Evolutionary conservation across 2,113 vertebrate species (phyloP), one percentile per base, ranked within the genome.

Genomic region (Sinocyclocheilus grahami): DNA sequence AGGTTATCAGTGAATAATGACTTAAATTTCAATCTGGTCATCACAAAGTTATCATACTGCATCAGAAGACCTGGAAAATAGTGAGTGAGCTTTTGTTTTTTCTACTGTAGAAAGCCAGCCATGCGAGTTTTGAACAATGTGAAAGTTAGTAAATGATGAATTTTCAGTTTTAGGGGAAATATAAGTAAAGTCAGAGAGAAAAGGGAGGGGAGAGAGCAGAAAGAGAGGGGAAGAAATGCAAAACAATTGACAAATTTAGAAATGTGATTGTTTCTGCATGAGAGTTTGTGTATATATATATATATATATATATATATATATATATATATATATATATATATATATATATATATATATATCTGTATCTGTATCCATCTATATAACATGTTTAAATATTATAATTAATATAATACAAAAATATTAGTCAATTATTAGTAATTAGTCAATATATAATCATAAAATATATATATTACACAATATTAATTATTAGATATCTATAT

Each of bases 191-290:
- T 24, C 37, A 37, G 14, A 69, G 65, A 69, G 8, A 74, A 42
- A 74, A 42, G 10, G 33, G 4, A 74, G 18, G 69, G 18, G 13
- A 77, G 75, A 16, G 46, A 30, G 22, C 27, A 37, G 71, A 91
- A 89, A 85, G 81, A 86, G 75, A 91, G 87, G 83, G 62, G 42
- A 30, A 46, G 24, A 83, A 33, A 67, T 18, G 13, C 24, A 27
- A 55, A 65, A 65, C 80, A 62, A 33, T n/a, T 3, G 33, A 67
- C 81, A 69, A 77, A 76, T 62, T n/a, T 58, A 51, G 74, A 24
- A 14, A 5, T 67, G 2, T 76, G n/a, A 60, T 37, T 58, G 10
- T 6, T 77, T 83, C 22, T 78, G 74, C 33, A 48, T 48, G 30
- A 30, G 30, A 18, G 30, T 39, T 33, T 63, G 48, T 39, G 30